Conservation (phyloP, 2,113 vertebrate genomes). For the Motacilla alba region DNA sequence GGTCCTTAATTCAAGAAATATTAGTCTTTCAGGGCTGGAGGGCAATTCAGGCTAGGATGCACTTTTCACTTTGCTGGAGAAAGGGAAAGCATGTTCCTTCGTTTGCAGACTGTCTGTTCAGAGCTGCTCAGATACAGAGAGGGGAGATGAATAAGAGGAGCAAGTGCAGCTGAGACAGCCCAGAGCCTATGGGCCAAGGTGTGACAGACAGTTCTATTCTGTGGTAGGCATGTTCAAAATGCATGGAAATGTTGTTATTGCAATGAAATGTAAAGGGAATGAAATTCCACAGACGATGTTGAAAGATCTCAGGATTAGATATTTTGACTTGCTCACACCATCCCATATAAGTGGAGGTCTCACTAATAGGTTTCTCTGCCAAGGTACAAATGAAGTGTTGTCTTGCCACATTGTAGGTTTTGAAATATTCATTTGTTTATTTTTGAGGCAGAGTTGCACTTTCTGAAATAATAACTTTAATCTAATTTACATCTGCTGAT, state of each 20-base stretch:
- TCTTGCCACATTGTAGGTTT: not conserved
- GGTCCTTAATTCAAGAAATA: not conserved
- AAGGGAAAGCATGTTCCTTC: not conserved
- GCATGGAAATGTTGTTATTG: not conserved
- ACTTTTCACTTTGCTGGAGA: not conserved
- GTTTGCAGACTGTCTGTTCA: not conserved
- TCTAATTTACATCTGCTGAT: not conserved
- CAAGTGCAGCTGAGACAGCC: not conserved
- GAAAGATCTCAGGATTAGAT: not conserved
- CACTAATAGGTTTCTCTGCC: not conserved
- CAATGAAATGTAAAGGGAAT: not conserved
- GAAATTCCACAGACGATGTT: not conserved
- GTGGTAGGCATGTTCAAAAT: not conserved
- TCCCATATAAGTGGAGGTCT: not conserved
- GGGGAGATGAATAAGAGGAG: not conserved
- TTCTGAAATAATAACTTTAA: not conserved
- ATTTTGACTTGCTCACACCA: not conserved
- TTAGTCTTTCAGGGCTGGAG: not conserved
- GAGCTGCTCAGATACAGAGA: not conserved
- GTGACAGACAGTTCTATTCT: not conserved
- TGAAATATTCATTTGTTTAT: not conserved
- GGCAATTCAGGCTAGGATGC: not conserved
- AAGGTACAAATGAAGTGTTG: not conserved
- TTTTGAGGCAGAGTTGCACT: not conserved
- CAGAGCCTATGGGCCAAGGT: not conserved